Evolutionary conservation across 2,888 invertebrate species (phyloP), one percentile per base, ranked within the genome.

Genomic region (Bruchidius siliquastri): DNA sequence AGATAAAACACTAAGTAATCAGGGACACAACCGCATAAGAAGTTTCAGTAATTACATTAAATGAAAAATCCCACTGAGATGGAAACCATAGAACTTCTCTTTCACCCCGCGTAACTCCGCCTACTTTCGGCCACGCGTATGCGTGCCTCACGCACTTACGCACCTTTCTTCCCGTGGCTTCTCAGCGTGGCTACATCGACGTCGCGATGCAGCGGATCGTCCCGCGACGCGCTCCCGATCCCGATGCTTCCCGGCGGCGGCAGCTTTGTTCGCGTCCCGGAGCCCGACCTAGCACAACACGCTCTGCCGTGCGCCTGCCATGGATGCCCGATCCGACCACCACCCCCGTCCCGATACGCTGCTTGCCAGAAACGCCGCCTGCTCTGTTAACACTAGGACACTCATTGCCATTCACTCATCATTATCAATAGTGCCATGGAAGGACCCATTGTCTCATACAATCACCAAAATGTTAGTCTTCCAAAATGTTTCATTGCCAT

Each of bases 271-370:
- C 77, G 83, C 85, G 85, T 85, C 84, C 81, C 83, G 84, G 84
- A 85, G 78, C 85, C 86, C 86, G 87, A 87, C 87, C 87, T 87
- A 86, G 83, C 86, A 83, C 86, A 87, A 87, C 86, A 85, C 85
- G 82, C 83, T 85, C 85, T 84, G 85, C 79, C 83, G 86, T 86
- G 85, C 82, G 85, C 74, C 30, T 22, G 20, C 71, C 26, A 72
- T 73, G 73, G 73, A 71, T 73, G 74, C 74, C 74, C 1, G 49
- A 1, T 13, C 13, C 1, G 49, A 72, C 74, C 78, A 80, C 80
- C 80, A 76, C 77, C 76, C 68, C 67, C 71, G 74, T 73, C 72
- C 22, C 72, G 49, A 30, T 70, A 67, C 22, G 71, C 20, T 49
- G 67, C 73, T 71, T 73, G 67, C 69, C 67, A n/a, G 66, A 67